A percentile compares a stretch with the other conserved stretches of the same genome.
Evolutionary conservation across 1,140 invertebrate species (phyloP).

Genomic region (Plectrocnemia conspersa): DNA sequence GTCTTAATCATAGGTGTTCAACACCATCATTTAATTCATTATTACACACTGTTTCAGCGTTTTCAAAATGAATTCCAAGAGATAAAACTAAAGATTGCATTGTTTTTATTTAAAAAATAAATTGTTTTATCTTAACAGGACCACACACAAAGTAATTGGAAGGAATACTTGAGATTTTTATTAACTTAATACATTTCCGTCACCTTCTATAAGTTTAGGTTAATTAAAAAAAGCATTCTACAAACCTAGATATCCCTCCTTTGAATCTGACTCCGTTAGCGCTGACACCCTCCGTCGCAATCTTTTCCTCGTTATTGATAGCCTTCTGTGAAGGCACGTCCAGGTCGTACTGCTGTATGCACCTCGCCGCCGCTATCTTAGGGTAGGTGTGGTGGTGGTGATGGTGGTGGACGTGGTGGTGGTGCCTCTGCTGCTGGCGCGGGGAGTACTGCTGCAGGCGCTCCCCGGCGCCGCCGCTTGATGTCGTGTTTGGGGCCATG

Average conservation of each 20-base stretch:
- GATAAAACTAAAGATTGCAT: no score
- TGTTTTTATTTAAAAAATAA: no score
- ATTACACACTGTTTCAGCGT: no score
- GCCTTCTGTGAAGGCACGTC: not conserved
- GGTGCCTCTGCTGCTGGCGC: conserved; percentile 45
- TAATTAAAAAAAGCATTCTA: not conserved
- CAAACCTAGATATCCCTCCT: conserved; percentile 17
- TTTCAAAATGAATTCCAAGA: no score
- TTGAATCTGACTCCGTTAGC: conserved; percentile 9
- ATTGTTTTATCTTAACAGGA: no score
- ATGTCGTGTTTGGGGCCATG: conserved; percentile 40
- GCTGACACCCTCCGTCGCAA: not conserved
- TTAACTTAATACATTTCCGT: no score
- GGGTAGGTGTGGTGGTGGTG: conserved; percentile 44
- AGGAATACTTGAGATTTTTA: no score
- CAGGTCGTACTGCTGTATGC: conserved; percentile 10
- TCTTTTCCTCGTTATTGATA: not conserved
- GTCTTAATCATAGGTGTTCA: no score
- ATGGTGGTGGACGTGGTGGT: conserved; percentile 44
- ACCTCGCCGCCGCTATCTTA: conserved; percentile 42
- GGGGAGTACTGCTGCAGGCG: conserved; percentile 47
- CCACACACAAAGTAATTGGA: no score
- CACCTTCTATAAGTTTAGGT: no score
- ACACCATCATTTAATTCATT: no score
- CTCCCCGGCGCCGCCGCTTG: conserved; percentile 46